Evolutionary conservation across 2,113 vertebrate genomes (phyloP).

Genomic region (Paralichthys olivaceus): DNA sequence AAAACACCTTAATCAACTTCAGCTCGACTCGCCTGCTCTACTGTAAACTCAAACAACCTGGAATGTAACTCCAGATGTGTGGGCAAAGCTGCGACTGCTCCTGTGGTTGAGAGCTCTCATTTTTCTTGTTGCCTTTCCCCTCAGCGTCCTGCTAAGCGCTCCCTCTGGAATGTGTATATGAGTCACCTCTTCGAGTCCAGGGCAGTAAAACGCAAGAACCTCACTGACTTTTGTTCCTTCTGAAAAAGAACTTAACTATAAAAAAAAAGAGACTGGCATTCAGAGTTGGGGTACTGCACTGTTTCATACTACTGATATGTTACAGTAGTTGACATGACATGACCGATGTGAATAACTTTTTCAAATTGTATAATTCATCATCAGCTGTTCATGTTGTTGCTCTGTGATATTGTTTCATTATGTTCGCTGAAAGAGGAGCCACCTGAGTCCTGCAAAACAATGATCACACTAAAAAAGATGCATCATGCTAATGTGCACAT

Average conservation of each 20-base stretch:
- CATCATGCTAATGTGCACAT: conserved; percentile 1
- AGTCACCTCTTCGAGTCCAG: conserved; percentile 67
- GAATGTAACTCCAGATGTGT: conserved; percentile 68
- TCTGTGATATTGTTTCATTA: not conserved
- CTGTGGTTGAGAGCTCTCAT: conserved; percentile 49
- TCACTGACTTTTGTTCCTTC: conserved; percentile 44
- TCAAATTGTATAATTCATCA: not conserved
- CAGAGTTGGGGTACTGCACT: not conserved
- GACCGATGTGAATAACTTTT: not conserved
- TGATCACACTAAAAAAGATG: not conserved
- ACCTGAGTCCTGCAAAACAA: not conserved
- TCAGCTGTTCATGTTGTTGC: not conserved
- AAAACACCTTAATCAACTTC: conserved; percentile 47
- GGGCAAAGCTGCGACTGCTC: conserved; percentile 46
- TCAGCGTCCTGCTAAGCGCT: conserved; percentile 54
- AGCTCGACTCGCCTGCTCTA: conserved; percentile 23
- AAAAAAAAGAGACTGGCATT: conserved; percentile 10
- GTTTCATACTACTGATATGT: not conserved
- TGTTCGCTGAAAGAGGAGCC: not conserved
- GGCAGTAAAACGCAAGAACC: conserved; percentile 48
- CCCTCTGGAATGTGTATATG: conserved; percentile 70
- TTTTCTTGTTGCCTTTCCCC: conserved; percentile 43
- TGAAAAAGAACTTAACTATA: conserved; percentile 15
- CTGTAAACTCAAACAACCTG: conserved; percentile 62
- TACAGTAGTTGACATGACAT: not conserved